Base-by-base conservation (phyloP, 1,140 invertebrate species). In the Battus philenor region DNA sequence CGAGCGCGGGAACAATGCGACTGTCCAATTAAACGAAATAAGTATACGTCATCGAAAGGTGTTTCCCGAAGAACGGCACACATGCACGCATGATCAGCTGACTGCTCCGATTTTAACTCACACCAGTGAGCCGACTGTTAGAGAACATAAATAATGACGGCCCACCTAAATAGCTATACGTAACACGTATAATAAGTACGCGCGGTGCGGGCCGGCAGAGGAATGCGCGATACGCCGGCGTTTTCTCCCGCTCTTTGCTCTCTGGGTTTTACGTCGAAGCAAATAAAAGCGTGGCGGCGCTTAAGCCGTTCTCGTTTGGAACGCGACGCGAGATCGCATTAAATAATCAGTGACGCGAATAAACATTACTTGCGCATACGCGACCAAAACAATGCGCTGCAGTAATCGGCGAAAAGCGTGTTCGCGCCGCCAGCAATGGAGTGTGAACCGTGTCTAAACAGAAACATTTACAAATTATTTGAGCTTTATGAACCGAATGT, bases 121-220 rank as follows among this genome's bases (percentile, higher is more conserved):
- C 77, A 81, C 79, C 65, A 76, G 56, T 52, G 57, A 64, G 60
- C 60, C 64, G 64, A 69, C 66, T 76, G 78, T 85, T 82, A 85
- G 78, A 84, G 80, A 85, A 82, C 81, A 85, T 85, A 82, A 85
- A 85, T 85, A 85, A 85, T 85, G 79, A 83, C 71, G 73, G 75
- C 71, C 78, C 75, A 80, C 78, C 80, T 82, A 81, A 78, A 79
- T 71, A 81, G 66, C 65, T 75, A 78, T 81, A 80, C 72, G 67
- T 76, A 77, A 74, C 67, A 73, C 67, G 76, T 84, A 78, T 80
- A 80, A 83, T 83, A 77, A 77, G 78, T 82, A 77, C 72, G 69
- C 74, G 63, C 70, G 65, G n/a, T n/a, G n/a, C n/a, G 68, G 67
- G 44, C 53, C 72, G 68, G 56, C 66, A 50, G 64, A 71, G 66